Conservation (phyloP, 2,113 vertebrate species). For the Pluvialis apricaria region DNA sequence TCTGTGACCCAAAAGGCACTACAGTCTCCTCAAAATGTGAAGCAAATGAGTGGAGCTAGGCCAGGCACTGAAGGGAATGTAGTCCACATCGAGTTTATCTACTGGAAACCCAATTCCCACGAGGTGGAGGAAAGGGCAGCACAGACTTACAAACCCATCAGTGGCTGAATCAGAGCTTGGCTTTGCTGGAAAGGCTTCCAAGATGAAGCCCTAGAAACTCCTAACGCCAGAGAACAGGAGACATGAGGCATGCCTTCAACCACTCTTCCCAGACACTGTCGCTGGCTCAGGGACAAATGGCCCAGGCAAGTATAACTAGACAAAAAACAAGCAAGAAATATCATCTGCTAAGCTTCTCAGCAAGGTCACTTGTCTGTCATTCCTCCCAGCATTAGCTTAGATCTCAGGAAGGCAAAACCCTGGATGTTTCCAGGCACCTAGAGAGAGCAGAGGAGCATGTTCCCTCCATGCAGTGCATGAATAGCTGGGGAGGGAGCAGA, state of each 20-base stretch:
- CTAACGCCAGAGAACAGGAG: not conserved
- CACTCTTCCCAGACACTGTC: not conserved
- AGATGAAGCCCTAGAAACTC: not conserved
- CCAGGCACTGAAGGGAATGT: not conserved
- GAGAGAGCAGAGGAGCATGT: not conserved
- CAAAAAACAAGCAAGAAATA: not conserved
- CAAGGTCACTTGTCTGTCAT: not conserved
- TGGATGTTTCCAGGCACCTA: not conserved
- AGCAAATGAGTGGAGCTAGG: not conserved
- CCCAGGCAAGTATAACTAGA: not conserved
- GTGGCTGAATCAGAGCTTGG: not conserved
- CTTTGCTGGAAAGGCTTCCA: not conserved
- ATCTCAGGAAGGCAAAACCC: not conserved
- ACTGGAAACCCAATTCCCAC: not conserved
- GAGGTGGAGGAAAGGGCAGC: not conserved
- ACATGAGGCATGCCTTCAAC: not conserved
- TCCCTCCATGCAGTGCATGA: rapidly evolving
- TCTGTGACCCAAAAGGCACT: not conserved
- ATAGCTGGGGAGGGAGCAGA: not conserved
- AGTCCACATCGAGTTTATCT: not conserved
- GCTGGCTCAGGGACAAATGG: not conserved
- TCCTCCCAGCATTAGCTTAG: not conserved
- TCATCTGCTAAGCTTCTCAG: not conserved
- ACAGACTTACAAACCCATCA: not conserved
- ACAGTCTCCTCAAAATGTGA: not conserved